phyloP scores from a whole-genome alignment of 2,797 vertebrate species.

The Chrysocyon brachyurus region DNA sequence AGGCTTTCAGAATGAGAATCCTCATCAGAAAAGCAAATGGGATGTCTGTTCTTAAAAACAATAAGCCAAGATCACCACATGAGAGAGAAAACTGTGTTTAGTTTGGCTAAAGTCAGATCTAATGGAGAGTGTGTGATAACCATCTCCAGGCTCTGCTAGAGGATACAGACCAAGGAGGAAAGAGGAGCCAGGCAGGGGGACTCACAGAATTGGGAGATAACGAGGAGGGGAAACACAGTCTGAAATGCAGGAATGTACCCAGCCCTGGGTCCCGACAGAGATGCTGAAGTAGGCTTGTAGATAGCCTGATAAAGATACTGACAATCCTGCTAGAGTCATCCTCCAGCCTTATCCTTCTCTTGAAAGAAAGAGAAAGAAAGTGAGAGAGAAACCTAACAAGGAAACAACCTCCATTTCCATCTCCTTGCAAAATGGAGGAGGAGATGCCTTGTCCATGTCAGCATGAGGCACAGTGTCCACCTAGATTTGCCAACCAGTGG shows the following conservation, averaged over 20 bases:
- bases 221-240: background rate
- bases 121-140: constrained; percentile 23
- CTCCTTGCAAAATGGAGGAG: background rate
- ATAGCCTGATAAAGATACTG: constrained; percentile 52
- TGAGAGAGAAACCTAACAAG: background rate
- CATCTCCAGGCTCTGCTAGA: constrained; percentile 45
- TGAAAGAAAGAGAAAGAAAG: background rate
- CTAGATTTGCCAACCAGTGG: background rate
- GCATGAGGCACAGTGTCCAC: background rate
- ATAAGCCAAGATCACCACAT: background rate
- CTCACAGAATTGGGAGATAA: background rate
- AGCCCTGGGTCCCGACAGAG: background rate
- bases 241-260: constrained; percentile 59
- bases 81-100: constrained; percentile 63
- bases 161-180: constrained; percentile 7
- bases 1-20: background rate
- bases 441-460: background rate
- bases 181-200: background rate
- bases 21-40: constrained; percentile 1
- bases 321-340: background rate
- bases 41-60: background rate
- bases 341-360: constrained; percentile 13
- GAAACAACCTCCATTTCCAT: background rate
- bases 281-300: background rate
- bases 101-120: constrained; percentile 64